Conservation (phyloP, 2,888 invertebrate species). For the Parnassius mnemosyne region DNA sequence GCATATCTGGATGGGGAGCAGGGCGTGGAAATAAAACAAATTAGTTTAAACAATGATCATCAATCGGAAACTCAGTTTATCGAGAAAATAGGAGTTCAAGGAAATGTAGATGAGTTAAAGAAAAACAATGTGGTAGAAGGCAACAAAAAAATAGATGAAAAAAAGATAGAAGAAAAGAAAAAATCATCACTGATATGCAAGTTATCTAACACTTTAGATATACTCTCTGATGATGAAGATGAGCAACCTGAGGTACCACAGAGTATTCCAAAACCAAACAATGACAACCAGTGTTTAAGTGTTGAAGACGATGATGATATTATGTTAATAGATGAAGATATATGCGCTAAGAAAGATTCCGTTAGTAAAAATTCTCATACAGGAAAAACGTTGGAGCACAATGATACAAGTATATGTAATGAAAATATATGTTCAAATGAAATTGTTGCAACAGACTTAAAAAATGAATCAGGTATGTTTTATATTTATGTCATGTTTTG, state of each 20-base stretch:
- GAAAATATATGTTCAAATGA: conserved; percentile 23
- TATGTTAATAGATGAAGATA: conserved; percentile 67
- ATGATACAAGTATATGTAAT: conserved; percentile 32
- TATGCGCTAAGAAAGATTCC: conserved; percentile 17
- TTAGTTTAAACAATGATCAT: no score
- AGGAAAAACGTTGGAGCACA: conserved; percentile 14
- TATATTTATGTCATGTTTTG: no score
- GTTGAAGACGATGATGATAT: conserved; percentile 71
- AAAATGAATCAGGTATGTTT: conserved; percentile 8
- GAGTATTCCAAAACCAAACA: conserved; percentile 20
- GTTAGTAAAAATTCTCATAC: conserved; percentile 2
- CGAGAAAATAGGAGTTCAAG: conserved; percentile 26
- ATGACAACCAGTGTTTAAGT: conserved; percentile 55
- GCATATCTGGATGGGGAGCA: no score
- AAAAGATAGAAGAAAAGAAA: conserved; percentile 1
- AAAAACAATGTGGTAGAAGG: conserved; percentile 18
- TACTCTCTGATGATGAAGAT: conserved; percentile 69
- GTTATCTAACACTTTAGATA: conserved; percentile 63
- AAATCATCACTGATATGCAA: conserved; percentile 44
- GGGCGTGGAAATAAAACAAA: no score
- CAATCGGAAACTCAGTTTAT: not conserved
- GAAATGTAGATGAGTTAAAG: conserved; percentile 19
- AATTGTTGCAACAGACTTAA: conserved; percentile 2
- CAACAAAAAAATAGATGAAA: conserved; percentile 2
- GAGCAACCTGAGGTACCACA: conserved; percentile 35